Percentiles rank a stretch among this genome's conserved stretches.
Conservation (phyloP, 2,888 invertebrate species). For the Autographa pulchrina region DNA sequence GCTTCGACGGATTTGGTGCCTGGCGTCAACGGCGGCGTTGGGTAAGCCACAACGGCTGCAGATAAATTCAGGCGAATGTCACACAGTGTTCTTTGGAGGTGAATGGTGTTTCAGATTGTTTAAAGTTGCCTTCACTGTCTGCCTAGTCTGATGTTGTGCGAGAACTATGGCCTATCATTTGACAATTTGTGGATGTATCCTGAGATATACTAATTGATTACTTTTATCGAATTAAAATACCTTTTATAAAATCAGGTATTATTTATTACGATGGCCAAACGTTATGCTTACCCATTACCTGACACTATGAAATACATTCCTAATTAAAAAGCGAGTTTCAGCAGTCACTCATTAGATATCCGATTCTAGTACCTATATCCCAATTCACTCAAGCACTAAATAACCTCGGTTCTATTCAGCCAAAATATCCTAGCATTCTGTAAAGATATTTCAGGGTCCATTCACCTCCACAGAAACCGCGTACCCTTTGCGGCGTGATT, state of each 20-base stretch:
- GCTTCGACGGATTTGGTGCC: constrained; percentile 55
- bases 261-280: too few relatives aligned
- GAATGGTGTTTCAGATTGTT: neutral
- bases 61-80: neutral
- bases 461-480: neutral
- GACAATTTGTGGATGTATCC: too few relatives aligned
- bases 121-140: neutral
- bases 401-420: neutral
- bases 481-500: constrained; percentile 6
- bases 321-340: too few relatives aligned
- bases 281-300: too few relatives aligned
- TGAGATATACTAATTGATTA: too few relatives aligned
- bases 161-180: too few relatives aligned
- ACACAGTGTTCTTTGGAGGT: neutral
- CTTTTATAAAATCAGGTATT: too few relatives aligned
- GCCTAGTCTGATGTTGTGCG: too few relatives aligned
- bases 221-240: too few relatives aligned
- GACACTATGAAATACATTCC: too few relatives aligned
- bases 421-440: neutral
- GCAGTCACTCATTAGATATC: too few relatives aligned
- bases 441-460: neutral
- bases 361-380: neutral
- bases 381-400: neutral
- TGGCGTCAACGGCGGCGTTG: constrained; percentile 44
- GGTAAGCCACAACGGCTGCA: constrained; percentile 24